Conservation (phyloP, 2,888 invertebrate species). For the Rhagonycha lutea region DNA sequence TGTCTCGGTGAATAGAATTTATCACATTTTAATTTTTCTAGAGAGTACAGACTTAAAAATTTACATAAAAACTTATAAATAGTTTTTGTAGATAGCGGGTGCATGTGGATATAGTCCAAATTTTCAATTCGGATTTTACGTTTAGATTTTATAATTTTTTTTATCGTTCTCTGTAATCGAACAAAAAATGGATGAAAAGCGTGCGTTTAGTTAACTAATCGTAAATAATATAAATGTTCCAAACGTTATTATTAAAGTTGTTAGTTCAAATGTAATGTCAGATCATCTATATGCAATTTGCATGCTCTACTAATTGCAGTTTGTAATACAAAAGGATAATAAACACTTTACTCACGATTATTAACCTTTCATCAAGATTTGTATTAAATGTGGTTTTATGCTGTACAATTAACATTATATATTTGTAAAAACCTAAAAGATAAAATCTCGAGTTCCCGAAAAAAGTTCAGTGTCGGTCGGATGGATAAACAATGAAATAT, state of each 20-base stretch:
- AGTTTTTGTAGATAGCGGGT: too few species aligned
- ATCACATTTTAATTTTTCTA: too few species aligned
- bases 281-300: constrained; percentile 3
- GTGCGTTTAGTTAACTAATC: neutral
- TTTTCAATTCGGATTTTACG: too few species aligned
- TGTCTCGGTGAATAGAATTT: too few species aligned
- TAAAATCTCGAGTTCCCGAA: neutral
- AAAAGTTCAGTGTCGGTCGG: neutral
- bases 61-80: too few species aligned
- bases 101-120: too few species aligned
- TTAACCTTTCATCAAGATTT: constrained; percentile 2
- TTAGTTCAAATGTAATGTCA: constrained; percentile 6
- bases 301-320: constrained; percentile 1
- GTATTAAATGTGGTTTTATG: constrained; percentile 1
- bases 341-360: neutral
- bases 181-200: neutral
- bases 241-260: constrained; percentile 8
- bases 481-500: neutral
- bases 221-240: neutral
- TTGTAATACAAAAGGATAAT: constrained; percentile 3
- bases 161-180: neutral
- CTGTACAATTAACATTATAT: neutral
- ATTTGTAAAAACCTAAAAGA: neutral
- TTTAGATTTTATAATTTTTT: neutral
- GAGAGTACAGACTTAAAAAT: too few species aligned